These are phyloP conservation scores for Polietes domitor DNA, from an alignment of 2,888 invertebrate genomes.

Conservation along the genomic window DNA sequence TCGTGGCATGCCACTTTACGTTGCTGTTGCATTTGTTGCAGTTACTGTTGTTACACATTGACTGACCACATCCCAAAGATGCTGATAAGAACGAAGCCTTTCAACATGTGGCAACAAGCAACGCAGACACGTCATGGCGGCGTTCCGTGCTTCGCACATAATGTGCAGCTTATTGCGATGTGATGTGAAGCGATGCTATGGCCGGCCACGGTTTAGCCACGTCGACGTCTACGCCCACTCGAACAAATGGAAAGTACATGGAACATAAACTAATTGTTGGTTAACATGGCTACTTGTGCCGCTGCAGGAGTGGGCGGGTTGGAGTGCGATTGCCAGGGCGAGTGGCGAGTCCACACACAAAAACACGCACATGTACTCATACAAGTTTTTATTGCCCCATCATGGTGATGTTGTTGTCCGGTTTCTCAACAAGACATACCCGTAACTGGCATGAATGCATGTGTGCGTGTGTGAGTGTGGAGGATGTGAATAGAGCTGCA, in stretches of 20 bases:
- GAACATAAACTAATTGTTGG: slow-evolving; percentile 58
- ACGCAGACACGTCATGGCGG: slow-evolving; percentile 20
- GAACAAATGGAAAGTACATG: background rate
- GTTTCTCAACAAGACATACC: slow-evolving; percentile 48
- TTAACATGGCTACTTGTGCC: slow-evolving; percentile 59
- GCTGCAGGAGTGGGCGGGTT: background rate
- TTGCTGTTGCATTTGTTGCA: slow-evolving; percentile 15
- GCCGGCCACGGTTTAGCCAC: slow-evolving; percentile 11
- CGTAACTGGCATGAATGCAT: slow-evolving; percentile 4
- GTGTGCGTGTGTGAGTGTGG: background rate
- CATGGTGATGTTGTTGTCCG: slow-evolving; percentile 63
- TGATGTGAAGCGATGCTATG: background rate
- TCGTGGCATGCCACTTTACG: slow-evolving; percentile 1
- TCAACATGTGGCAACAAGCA: slow-evolving; percentile 58
- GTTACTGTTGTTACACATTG: slow-evolving; percentile 24
- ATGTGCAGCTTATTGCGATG: slow-evolving; percentile 24
- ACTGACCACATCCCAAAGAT: slow-evolving; percentile 51
- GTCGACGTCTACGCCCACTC: slow-evolving; percentile 50
- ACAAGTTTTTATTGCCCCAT: slow-evolving; percentile 64
- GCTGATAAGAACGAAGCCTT: slow-evolving; percentile 59
- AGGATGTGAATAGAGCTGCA: slow-evolving; percentile 25
- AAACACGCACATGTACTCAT: slow-evolving; percentile 52
- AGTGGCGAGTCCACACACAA: background rate
- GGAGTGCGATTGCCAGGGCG: background rate
- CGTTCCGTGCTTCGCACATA: slow-evolving; percentile 38